These are phyloP conservation scores for Balearica regulorum DNA, from an alignment of 2,797 vertebrate species.

Conservation along the genomic window DNA sequence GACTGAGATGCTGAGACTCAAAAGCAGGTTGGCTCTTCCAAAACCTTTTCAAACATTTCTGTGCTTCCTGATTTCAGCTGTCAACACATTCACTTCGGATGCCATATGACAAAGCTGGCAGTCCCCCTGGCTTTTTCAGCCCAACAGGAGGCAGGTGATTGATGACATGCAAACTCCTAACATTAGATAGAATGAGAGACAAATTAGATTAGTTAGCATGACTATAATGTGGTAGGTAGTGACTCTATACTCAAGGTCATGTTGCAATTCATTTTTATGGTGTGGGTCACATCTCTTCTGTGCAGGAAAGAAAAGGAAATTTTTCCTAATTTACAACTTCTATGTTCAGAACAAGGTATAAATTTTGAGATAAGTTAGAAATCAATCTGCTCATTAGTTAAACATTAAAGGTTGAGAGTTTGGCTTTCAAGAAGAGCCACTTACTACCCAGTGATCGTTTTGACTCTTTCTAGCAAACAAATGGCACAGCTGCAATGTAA, in stretches of 20 bases:
- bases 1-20: background rate
- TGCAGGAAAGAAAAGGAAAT: background rate
- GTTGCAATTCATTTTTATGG: background rate
- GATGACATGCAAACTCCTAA: background rate
- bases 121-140: background rate
- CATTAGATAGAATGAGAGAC: background rate
- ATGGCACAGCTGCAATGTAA: rapidly evolving
- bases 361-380: background rate
- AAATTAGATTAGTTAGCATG: background rate
- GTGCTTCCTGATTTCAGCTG: background rate
- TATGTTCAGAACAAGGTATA: background rate
- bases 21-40: background rate
- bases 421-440: too few species aligned
- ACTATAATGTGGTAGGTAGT: background rate
- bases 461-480: background rate
- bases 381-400: background rate
- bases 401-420: too few species aligned
- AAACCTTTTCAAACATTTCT: background rate
- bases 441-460: background rate
- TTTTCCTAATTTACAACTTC: background rate
- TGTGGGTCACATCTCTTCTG: background rate
- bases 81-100: background rate
- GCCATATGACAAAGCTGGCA: background rate
- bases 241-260: background rate
- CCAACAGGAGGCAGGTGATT: background rate